Evolutionary conservation across 2,113 vertebrate genomes (phyloP), one percentile per base, ranked within the genome.

Genomic region (Melanerpes aurifrons): DNA sequence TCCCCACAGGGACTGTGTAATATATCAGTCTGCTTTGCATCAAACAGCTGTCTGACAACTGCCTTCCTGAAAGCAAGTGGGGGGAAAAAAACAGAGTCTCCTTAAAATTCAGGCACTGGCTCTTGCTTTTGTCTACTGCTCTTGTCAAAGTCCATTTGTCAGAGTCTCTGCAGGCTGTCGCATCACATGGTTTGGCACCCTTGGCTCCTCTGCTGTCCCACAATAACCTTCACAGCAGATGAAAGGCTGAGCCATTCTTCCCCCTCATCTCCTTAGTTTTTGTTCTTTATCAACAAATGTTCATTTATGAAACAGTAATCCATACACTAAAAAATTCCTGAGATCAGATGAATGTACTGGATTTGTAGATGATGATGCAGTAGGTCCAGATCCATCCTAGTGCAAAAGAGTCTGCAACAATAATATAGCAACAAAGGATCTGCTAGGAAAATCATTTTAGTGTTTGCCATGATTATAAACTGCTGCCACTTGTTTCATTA

Each of bases 71-170:
- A 57, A 90, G 69, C 19, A 47, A 59, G 50, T 4, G 0, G 1
- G n/a, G 12, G 1, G 26, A 5, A 20, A 22, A 56, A 66, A 35
- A 25, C 35, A 54, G 37, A 71, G 70, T 69, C 61, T 28, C 80
- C 95, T 83, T 74, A 75, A 47, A 71, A 86, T 74, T 67, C 92
- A 93, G 89, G 69, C 82, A 45, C 40, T 3, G 13, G 61, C 48
- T 83, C 91, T 94, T 93, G 90, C 40, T 91, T 92, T 81, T 92
- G 83, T 96, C 91, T 81, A 53, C 78, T 21, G 14, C 57, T 93
- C 73, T 63, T 93, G 93, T 93, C 91, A 92, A 63, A 93, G 58
- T 16, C 71, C 71, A 48, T 96, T 95, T 96, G 92, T 72, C 85
- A 93, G 90, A 82, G 50, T 74, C 53, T 92, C 82, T 90, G 93